These are phyloP conservation scores for Kuschelorhynchus macadamiae DNA, from an alignment of 2,888 invertebrate species.

Conservation along the genomic window DNA sequence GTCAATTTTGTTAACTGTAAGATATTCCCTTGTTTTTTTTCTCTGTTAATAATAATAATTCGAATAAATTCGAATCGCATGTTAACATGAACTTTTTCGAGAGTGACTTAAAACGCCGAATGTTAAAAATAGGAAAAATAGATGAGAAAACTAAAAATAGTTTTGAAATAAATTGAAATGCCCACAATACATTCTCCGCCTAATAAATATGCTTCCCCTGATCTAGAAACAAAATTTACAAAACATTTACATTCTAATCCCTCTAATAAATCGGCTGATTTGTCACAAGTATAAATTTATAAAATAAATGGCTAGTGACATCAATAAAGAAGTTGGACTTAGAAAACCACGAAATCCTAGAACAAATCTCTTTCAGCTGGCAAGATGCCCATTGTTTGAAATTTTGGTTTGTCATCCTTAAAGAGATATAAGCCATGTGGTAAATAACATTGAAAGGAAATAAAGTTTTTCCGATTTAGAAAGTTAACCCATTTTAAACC, in stretches of 20 bases:
- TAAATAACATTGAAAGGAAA: neutral
- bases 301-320: conserved; percentile 27
- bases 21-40: too few relatives aligned
- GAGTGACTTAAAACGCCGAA: too few relatives aligned
- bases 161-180: too few relatives aligned
- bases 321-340: conserved; percentile 24
- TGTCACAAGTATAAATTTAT: conserved; percentile 17
- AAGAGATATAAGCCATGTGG: neutral
- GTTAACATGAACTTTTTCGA: too few relatives aligned
- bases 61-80: too few relatives aligned
- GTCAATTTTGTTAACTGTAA: too few relatives aligned
- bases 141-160: too few relatives aligned
- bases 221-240: conserved; percentile 3
- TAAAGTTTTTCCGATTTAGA: neutral
- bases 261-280: conserved; percentile 13
- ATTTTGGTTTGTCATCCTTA: conserved; percentile 10
- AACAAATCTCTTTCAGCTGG: conserved; percentile 25
- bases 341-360: conserved; percentile 23
- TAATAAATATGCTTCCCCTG: neutral
- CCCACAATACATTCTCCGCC: too few relatives aligned
- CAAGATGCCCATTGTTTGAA: conserved; percentile 16
- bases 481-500: too few relatives aligned
- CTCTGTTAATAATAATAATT: too few relatives aligned
- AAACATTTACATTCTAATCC: conserved; percentile 9
- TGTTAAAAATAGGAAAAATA: too few relatives aligned